Conservation (phyloP, 2,888 invertebrate genomes). For the Polietes domitor region DNA sequence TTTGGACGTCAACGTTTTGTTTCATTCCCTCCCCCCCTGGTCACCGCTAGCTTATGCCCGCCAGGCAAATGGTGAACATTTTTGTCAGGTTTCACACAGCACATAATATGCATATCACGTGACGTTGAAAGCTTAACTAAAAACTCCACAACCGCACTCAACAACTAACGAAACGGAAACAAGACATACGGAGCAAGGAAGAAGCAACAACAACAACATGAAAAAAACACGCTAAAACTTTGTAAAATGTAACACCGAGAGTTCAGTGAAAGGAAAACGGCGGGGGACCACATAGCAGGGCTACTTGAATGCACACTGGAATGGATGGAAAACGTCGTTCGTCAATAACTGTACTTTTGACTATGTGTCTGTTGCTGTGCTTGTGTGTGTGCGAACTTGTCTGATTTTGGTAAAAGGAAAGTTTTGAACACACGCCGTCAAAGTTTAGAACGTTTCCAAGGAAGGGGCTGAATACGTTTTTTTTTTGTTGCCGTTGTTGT, state of each 20-base stretch:
- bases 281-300: neutral
- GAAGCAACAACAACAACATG: neutral
- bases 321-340: neutral
- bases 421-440: slow-evolving; percentile 12
- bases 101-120: slow-evolving; percentile 46
- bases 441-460: neutral
- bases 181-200: neutral
- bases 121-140: slow-evolving; percentile 42
- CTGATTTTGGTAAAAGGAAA: neutral
- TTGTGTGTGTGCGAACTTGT: no score
- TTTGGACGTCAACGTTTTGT: neutral
- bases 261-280: neutral
- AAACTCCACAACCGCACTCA: slow-evolving; percentile 46
- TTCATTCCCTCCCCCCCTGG: neutral
- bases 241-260: slow-evolving; percentile 5
- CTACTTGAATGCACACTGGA: neutral
- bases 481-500: neutral
- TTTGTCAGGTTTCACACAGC: slow-evolving; percentile 26
- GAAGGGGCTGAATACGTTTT: neutral
- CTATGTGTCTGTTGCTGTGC: no score
- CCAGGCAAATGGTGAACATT: neutral
- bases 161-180: slow-evolving; percentile 41
- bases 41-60: neutral
- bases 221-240: neutral
- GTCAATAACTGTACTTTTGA: neutral